A percentile compares a stretch with the other conserved stretches of the same genome.
Conservation (phyloP, 2,797 vertebrate species). For the Mus minutoides region DNA sequence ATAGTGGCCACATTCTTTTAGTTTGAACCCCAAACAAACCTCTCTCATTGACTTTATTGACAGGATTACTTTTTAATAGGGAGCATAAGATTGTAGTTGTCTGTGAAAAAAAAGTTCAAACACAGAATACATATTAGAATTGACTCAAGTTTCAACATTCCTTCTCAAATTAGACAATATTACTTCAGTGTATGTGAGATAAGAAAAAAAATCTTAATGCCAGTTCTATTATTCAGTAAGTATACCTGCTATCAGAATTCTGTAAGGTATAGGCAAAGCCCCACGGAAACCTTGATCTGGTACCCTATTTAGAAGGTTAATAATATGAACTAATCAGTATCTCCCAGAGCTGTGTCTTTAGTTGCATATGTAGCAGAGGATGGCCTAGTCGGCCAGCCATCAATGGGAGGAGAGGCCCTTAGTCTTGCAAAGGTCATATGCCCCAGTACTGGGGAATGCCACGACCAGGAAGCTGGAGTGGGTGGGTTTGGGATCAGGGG, state of each 20-base stretch:
- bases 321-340: too few relatives aligned
- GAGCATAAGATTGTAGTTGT: neutral
- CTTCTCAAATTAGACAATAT: slow-evolving; percentile 25
- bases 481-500: too few relatives aligned
- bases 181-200: slow-evolving; percentile 54
- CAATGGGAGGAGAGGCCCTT: too few relatives aligned
- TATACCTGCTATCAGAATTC: slow-evolving; percentile 12
- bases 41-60: neutral
- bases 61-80: neutral
- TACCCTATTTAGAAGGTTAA: too few relatives aligned
- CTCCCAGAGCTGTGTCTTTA: too few relatives aligned
- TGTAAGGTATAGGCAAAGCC: slow-evolving; percentile 23
- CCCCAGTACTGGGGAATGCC: too few relatives aligned
- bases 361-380: too few relatives aligned
- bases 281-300: slow-evolving; percentile 31
- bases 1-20: slow-evolving; percentile 8
- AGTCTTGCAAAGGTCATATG: too few relatives aligned
- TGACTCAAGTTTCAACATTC: slow-evolving; percentile 51
- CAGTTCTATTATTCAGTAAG: slow-evolving; percentile 35
- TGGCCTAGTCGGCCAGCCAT: too few relatives aligned
- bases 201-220: slow-evolving; percentile 30
- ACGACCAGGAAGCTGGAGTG: too few relatives aligned
- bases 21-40: neutral
- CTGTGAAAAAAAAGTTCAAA: neutral
- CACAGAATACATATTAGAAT: neutral